Evolutionary conservation across 2,888 invertebrate species (phyloP).

Genomic region (Cerastis rubricosa): DNA sequence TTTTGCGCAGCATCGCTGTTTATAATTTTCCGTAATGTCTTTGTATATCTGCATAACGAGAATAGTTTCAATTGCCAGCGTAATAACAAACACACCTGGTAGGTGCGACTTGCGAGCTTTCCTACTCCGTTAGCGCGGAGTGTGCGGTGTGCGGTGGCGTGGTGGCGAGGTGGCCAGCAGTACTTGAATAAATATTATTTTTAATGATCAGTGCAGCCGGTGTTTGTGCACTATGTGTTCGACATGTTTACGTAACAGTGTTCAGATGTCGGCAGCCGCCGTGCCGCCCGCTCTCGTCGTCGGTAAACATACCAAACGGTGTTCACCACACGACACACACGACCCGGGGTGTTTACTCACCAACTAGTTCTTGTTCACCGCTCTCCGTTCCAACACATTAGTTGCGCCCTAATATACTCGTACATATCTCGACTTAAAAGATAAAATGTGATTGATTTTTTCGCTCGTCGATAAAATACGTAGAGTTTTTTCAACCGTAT

Average conservation of each 20-base stretch:
- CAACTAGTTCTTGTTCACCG: constrained; percentile 72
- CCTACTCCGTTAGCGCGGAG: constrained; percentile 52
- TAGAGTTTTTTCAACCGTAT: constrained; percentile 54
- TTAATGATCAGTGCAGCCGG: constrained; percentile 87
- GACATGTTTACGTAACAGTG: constrained; percentile 88
- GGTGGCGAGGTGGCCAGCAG: constrained; percentile 71
- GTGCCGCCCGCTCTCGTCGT: constrained; percentile 54
- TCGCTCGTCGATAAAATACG: constrained; percentile 50
- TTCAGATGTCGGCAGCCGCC: constrained; percentile 76
- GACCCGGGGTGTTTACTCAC: constrained; percentile 77
- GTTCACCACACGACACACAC: constrained; percentile 77
- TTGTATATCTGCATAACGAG: constrained; percentile 70
- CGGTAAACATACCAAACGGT: constrained; percentile 78
- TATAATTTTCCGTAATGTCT: constrained; percentile 78
- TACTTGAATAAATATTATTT: constrained; percentile 88
- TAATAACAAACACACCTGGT: constrained; percentile 62
- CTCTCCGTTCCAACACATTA: constrained; percentile 58
- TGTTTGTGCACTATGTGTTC: constrained; percentile 84
- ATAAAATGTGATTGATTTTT: constrained; percentile 58
- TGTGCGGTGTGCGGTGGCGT: constrained; percentile 59
- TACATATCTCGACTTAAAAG: constrained; percentile 40
- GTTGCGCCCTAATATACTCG: constrained; percentile 50
- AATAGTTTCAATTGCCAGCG: constrained; percentile 62
- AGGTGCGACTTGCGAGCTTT: constrained; percentile 59
- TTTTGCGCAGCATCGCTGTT: constrained; percentile 78